Conservation (phyloP, 2,888 invertebrate genomes). For the Drosophila buzzatii region DNA sequence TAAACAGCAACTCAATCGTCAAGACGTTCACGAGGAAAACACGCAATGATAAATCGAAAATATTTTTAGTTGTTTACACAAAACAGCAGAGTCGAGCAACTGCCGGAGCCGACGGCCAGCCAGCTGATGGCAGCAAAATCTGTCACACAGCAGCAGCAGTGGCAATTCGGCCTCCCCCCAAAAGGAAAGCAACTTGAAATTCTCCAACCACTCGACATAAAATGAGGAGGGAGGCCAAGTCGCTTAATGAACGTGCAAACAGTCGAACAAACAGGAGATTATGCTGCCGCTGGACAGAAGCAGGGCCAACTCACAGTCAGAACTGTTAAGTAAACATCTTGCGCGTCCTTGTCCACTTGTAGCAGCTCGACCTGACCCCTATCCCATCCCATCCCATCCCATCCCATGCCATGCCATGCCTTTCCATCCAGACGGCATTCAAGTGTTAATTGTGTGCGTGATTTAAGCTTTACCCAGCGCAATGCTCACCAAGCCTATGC, state of each 20-base stretch:
- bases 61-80: constrained; percentile 71
- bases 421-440: constrained; percentile 39
- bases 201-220: constrained; percentile 29
- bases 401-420: not conserved
- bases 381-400: not conserved
- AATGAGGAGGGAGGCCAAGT: constrained; percentile 24
- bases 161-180: constrained; percentile 33
- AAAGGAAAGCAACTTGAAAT: constrained; percentile 54
- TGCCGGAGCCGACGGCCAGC: constrained; percentile 31
- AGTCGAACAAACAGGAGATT: constrained; percentile 68
- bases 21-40: constrained; percentile 41
- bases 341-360: constrained; percentile 50
- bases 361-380: constrained; percentile 10
- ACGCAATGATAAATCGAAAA: constrained; percentile 78
- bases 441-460: constrained; percentile 80
- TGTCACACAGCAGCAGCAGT: constrained; percentile 25
- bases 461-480: constrained; percentile 63
- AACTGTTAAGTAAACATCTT: constrained; percentile 67
- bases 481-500: constrained; percentile 26
- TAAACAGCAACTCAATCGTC: constrained; percentile 59
- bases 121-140: constrained; percentile 26
- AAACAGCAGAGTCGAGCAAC: constrained; percentile 34
- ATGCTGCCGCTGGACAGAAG: constrained; percentile 59
- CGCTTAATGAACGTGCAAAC: constrained; percentile 75
- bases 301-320: constrained; percentile 19